These are phyloP conservation scores for Hippocampus guttulatus DNA, from an alignment of 2,113 vertebrate species.

Conservation along the genomic window DNA sequence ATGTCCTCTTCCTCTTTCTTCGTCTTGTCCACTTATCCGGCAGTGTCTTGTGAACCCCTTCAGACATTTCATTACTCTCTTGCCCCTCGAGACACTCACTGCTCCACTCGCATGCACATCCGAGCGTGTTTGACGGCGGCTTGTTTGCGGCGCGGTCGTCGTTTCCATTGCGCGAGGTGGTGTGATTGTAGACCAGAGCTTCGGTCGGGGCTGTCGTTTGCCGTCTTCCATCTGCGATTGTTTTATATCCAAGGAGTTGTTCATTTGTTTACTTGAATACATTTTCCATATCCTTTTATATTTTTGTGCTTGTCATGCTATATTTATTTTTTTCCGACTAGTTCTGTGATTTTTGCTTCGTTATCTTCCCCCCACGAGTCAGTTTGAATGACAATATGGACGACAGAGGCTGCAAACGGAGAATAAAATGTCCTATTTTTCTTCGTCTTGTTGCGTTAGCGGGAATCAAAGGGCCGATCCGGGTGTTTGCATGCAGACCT, in stretches of 20 bases:
- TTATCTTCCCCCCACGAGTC: too few species aligned
- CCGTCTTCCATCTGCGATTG: too few species aligned
- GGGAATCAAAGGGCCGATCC: slow-evolving; percentile 45
- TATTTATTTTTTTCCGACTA: neutral
- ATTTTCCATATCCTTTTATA: too few species aligned
- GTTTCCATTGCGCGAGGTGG: too few species aligned
- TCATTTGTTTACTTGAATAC: too few species aligned
- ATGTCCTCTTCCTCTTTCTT: neutral
- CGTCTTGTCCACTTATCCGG: neutral
- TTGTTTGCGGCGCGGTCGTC: neutral
- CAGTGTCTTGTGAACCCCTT: neutral
- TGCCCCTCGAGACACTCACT: neutral
- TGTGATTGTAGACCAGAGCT: too few species aligned
- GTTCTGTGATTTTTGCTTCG: neutral
- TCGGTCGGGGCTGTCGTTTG: too few species aligned
- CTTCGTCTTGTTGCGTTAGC: slow-evolving; percentile 34
- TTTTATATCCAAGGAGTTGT: too few species aligned
- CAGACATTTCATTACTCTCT: neutral
- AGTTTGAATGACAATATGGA: neutral
- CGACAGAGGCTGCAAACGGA: neutral
- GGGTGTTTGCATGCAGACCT: slow-evolving; percentile 44
- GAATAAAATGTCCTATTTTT: slow-evolving; percentile 14
- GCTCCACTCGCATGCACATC: neutral
- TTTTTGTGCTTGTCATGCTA: neutral
- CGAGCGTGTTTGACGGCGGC: neutral